Evolutionary conservation across 2,888 invertebrate species (phyloP).

Genomic region (Odontomyia ornata): DNA sequence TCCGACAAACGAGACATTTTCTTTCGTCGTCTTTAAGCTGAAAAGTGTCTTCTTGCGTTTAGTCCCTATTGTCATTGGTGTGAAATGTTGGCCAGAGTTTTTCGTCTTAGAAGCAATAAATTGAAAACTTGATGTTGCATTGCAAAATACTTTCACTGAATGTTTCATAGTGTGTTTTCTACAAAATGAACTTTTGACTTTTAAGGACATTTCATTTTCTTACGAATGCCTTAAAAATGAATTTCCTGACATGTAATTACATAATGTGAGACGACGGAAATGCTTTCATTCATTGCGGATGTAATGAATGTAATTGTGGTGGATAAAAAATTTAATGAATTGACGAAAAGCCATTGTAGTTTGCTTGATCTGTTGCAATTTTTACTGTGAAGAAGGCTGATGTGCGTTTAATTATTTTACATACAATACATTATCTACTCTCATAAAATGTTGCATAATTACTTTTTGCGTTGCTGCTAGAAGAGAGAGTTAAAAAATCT

Average conservation of each 20-base stretch:
- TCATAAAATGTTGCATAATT: too few relatives aligned
- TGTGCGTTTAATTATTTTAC: too few relatives aligned
- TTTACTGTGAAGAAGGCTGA: too few relatives aligned
- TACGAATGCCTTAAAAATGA: background rate
- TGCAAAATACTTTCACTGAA: background rate
- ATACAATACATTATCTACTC: too few relatives aligned
- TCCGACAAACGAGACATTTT: slow-evolving; percentile 34
- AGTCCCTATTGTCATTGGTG: slow-evolving; percentile 34
- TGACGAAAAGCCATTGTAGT: too few relatives aligned
- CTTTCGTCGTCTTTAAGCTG: slow-evolving; percentile 28
- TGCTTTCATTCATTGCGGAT: too few relatives aligned
- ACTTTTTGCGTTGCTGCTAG: too few relatives aligned
- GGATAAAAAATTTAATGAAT: background rate
- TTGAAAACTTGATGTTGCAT: slow-evolving; percentile 24
- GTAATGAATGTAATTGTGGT: background rate
- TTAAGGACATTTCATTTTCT: background rate
- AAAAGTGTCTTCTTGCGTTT: slow-evolving; percentile 38
- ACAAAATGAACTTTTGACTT: slow-evolving; percentile 20
- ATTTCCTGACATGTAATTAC: background rate
- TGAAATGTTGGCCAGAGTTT: slow-evolving; percentile 31
- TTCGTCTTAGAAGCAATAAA: slow-evolving; percentile 2
- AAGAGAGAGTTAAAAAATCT: too few relatives aligned
- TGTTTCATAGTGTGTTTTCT: slow-evolving; percentile 9
- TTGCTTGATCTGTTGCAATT: too few relatives aligned
- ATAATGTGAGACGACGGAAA: background rate